These are phyloP conservation scores for Mus pahari DNA, from an alignment of 2,113 vertebrate genomes.

Conservation along the genomic window DNA sequence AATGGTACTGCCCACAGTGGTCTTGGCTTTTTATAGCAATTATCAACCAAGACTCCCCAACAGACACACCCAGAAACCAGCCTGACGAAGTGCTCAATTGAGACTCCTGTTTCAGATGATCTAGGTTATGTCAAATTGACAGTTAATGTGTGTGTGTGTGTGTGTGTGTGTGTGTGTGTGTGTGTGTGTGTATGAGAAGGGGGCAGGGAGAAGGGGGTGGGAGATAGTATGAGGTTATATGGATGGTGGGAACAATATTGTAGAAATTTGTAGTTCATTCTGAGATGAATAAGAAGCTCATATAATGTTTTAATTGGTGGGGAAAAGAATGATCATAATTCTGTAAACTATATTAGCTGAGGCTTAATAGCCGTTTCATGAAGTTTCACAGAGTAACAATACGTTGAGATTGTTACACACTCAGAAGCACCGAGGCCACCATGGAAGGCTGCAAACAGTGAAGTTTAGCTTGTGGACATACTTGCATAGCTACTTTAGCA, in stretches of 20 bases:
- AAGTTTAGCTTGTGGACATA: neutral
- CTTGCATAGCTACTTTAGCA: neutral
- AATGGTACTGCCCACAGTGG: neutral
- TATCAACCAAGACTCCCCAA: neutral
- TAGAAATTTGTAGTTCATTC: conserved; percentile 36
- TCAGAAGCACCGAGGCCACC: neutral
- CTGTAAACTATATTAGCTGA: neutral
- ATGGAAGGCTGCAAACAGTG: neutral
- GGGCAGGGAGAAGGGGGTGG: neutral
- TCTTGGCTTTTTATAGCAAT: too few species aligned
- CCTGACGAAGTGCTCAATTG: neutral
- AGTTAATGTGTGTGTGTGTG: neutral
- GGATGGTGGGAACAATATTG: neutral
- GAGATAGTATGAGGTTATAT: neutral
- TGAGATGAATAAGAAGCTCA: neutral
- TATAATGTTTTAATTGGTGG: neutral
- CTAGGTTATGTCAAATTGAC: neutral
- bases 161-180: too few species aligned
- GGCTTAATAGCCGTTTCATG: neutral
- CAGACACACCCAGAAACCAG: neutral
- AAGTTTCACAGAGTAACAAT: neutral
- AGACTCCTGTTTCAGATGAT: neutral
- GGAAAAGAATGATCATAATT: neutral
- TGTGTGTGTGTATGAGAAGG: too few species aligned
- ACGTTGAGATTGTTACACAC: neutral